A percentile compares a stretch with the other conserved stretches of the same genome.
These are phyloP conservation scores for Metopolophium dirhodum DNA, from an alignment of 1,140 invertebrate species.

Conservation along the genomic window DNA sequence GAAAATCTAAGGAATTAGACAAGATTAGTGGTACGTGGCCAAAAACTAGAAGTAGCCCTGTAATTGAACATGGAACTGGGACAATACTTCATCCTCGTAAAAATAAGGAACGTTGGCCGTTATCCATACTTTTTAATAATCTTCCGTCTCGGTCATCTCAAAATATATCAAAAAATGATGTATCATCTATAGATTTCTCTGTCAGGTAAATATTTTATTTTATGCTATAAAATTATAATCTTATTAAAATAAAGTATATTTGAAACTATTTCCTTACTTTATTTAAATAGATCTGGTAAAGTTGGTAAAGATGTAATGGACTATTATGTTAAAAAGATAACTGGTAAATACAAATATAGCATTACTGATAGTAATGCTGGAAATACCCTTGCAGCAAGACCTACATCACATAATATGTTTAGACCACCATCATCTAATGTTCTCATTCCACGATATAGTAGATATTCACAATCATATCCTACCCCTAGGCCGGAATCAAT, in stretches of 20 bases:
- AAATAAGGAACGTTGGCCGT: constrained; percentile 64
- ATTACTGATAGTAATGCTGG: constrained; percentile 62
- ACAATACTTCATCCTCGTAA: constrained; percentile 78
- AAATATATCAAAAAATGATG: constrained; percentile 60
- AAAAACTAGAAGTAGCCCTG: constrained; percentile 72
- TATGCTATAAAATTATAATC: background rate
- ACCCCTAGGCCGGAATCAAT: constrained; percentile 66
- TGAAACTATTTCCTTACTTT: background rate
- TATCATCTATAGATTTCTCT: constrained; percentile 47
- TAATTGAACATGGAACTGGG: constrained; percentile 77
- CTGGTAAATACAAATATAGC: constrained; percentile 61
- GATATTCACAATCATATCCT: constrained; percentile 58
- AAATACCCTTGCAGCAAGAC: constrained; percentile 67
- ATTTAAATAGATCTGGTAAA: constrained; percentile 64
- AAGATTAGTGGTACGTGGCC: constrained; percentile 95
- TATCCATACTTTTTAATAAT: constrained; percentile 75
- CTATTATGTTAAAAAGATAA: constrained; percentile 61
- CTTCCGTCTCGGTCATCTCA: constrained; percentile 62
- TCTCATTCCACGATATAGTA: constrained; percentile 62
- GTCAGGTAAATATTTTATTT: constrained; percentile 38
- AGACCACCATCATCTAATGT: constrained; percentile 60
- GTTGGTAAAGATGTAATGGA: constrained; percentile 63
- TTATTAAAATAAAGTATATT: background rate
- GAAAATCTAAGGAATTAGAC: constrained; percentile 70
- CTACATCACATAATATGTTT: constrained; percentile 74